Conservation (phyloP, 2,888 invertebrate species). For the Mactromeris polynyma region DNA sequence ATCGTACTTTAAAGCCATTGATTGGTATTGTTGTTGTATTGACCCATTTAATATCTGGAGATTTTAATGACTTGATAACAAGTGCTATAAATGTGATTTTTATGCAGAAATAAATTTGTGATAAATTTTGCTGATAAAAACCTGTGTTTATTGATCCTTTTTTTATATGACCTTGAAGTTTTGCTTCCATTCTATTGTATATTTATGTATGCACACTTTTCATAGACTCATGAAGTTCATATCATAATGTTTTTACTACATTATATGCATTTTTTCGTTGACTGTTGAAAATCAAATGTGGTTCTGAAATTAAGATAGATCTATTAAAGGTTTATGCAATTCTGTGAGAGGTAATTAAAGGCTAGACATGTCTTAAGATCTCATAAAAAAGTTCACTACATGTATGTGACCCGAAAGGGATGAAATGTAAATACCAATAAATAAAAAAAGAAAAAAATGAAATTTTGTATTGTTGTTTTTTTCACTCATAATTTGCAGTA, state of each 20-base stretch:
- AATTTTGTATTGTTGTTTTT: constrained; percentile 32
- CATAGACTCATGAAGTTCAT: constrained; percentile 13
- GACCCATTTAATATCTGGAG: neutral
- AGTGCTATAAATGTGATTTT: constrained; percentile 45
- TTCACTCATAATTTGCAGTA: too few species aligned
- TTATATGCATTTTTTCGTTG: constrained; percentile 6
- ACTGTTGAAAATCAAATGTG: constrained; percentile 35
- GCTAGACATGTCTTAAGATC: constrained; percentile 39
- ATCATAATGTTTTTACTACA: constrained; percentile 23
- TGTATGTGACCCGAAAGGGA: constrained; percentile 39
- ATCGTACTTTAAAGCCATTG: too few species aligned
- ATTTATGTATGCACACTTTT: constrained; percentile 11
- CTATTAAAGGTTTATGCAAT: constrained; percentile 34
- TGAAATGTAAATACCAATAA: constrained; percentile 61
- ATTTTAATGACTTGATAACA: neutral
- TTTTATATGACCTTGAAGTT: neutral
- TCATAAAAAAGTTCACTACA: constrained; percentile 45
- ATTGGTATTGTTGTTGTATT: neutral
- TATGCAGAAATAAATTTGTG: constrained; percentile 43
- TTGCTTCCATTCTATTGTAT: constrained; percentile 19
- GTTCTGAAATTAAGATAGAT: constrained; percentile 30
- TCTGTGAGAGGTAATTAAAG: constrained; percentile 18
- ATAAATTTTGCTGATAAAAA: constrained; percentile 30
- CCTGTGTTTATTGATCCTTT: neutral
- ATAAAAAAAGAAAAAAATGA: constrained; percentile 53